These are phyloP conservation scores for Scaptomyza hsui DNA, from an alignment of 1,140 invertebrate species.

Conservation along the genomic window DNA sequence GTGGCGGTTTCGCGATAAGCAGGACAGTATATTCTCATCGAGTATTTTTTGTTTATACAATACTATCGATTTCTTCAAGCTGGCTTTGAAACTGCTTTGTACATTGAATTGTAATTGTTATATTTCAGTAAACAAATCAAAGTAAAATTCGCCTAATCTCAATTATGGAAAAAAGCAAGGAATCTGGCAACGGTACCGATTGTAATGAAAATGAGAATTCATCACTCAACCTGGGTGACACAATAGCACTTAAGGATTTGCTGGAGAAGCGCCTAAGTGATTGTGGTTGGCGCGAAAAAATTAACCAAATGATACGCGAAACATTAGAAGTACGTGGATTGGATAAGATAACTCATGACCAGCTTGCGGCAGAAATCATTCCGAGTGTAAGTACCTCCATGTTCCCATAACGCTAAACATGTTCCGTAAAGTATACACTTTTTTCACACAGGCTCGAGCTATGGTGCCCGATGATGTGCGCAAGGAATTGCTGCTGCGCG, in stretches of 20 bases:
- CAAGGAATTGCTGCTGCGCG: constrained; percentile 90
- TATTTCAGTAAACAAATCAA: neutral
- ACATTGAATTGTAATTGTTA: neutral
- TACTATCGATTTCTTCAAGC: neutral
- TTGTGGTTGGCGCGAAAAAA: constrained; percentile 95
- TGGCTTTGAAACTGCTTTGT: constrained; percentile 6
- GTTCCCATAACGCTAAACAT: neutral
- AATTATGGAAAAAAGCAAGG: constrained; percentile 28
- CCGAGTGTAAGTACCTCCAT: constrained; percentile 81
- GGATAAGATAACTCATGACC: constrained; percentile 90
- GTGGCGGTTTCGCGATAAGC: neutral
- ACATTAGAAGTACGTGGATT: constrained; percentile 90
- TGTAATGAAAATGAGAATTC: neutral
- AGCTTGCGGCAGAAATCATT: constrained; percentile 91
- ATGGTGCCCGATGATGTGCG: constrained; percentile 95
- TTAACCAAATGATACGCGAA: constrained; percentile 92
- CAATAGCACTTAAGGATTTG: constrained; percentile 88
- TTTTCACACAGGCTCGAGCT: constrained; percentile 88
- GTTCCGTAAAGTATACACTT: neutral
- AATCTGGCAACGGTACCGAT: constrained; percentile 34
- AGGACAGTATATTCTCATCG: too few species aligned
- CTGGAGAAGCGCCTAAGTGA: constrained; percentile 91
- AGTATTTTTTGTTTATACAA: neutral
- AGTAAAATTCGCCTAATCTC: neutral
- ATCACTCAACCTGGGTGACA: constrained; percentile 7